Base-by-base conservation (phyloP, 2,113 vertebrate genomes). In the Channa maculata region DNA sequence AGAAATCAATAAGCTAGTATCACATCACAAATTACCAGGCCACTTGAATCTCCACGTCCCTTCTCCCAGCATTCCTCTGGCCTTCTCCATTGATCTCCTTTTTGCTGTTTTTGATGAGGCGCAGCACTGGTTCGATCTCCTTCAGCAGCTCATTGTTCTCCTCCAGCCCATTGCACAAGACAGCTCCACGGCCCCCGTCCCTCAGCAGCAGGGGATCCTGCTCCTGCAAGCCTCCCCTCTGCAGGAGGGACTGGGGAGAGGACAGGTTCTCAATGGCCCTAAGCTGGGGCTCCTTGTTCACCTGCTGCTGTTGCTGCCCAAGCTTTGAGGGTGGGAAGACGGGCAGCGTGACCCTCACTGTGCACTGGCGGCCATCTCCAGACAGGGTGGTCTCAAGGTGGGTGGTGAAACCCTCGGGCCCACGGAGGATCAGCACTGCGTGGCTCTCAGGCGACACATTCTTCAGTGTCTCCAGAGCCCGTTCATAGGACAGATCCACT, bases 321-420 rank as follows among this genome's bases (percentile, higher is more conserved):
- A 83, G 81, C 61, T 93, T 95, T 0, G 95, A 87, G 0, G 92
- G 5, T 0, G 89, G 88, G 55, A 93, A 93, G 63, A 96, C 82
- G 1, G 97, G 96, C 37, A 94, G 94, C 13, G 98, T 99, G 77
- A 99, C 93, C 0, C 97, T 94, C 71, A 98, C 88, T 3, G 97
- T 99, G 88, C 96, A 96, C 1, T 96, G 96, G 0, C 95, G 96
- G n/a, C 98, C 97, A 2, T 99, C 97, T 0, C 96, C 95, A 0
- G 95, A 75, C 2, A 99, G 96, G 0, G 98, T 99, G 87, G 97
- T 99, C 93, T 99, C 98, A 92, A 99, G 90, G 88, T 99, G 97
- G 2, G 98, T 98, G 83, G 96, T 97, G 93, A 97, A 99, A 50
- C 98, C 97, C 92, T 99, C 97, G 0, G 98, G 98, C 38, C 98